A percentile compares a stretch with the other conserved stretches of the same genome.
Conservation (phyloP, 2,888 invertebrate species). For the Xestia rhomboidea region DNA sequence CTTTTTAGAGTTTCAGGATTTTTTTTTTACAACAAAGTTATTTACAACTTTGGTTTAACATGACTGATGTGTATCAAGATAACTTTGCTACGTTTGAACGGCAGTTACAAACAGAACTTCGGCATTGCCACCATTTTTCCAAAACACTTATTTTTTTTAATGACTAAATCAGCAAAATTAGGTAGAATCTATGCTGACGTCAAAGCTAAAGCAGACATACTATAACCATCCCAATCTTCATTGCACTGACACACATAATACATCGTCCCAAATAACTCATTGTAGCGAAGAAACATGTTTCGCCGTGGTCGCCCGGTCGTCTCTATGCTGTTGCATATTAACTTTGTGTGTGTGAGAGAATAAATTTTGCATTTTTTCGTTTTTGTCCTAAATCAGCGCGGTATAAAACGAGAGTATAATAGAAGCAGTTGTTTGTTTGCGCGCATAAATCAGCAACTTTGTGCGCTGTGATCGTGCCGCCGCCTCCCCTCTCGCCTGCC, state of each 20-base stretch:
- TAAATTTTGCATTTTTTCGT: slow-evolving; percentile 11
- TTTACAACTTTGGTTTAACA: not conserved
- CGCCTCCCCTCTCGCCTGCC: not conserved
- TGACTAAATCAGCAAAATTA: not conserved
- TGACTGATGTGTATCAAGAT: not conserved
- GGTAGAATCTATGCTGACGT: no score
- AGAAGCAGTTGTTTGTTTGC: slow-evolving; percentile 54
- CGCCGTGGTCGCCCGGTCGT: not conserved
- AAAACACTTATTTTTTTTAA: not conserved
- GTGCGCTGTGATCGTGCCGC: slow-evolving; percentile 20
- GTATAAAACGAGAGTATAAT: slow-evolving; percentile 45
- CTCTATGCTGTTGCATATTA: slow-evolving; percentile 11
- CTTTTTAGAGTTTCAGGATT: not conserved
- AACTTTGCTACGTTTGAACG: not conserved
- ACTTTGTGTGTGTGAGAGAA: slow-evolving; percentile 17
- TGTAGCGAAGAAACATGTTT: not conserved
- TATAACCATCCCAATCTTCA: not conserved
- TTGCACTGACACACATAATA: not conserved
- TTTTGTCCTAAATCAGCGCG: slow-evolving; percentile 46
- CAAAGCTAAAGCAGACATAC: not conserved
- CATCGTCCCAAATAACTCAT: not conserved
- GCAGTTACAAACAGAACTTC: not conserved
- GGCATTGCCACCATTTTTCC: not conserved
- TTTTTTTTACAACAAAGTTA: not conserved
- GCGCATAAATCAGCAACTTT: slow-evolving; percentile 51